phyloP scores from a whole-genome alignment of 2,888 invertebrate genomes.

The Pandemis corylana region DNA sequence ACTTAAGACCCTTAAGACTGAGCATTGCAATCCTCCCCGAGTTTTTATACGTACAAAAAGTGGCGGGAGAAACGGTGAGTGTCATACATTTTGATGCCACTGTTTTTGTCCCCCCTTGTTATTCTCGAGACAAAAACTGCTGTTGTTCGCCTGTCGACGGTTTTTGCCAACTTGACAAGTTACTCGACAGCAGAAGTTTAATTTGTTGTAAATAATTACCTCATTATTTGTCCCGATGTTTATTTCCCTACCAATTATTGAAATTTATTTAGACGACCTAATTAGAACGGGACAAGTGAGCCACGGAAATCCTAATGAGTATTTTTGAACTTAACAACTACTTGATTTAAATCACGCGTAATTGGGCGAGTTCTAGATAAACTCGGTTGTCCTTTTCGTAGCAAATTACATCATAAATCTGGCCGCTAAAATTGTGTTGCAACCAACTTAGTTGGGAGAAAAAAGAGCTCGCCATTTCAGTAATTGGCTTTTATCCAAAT shows the following conservation, averaged over 20 bases:
- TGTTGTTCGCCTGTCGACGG: constrained; percentile 70
- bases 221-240: constrained; percentile 66
- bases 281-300: constrained; percentile 26
- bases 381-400: constrained; percentile 54
- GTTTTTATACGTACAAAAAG: constrained; percentile 68
- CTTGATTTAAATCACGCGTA: constrained; percentile 60
- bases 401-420: constrained; percentile 73
- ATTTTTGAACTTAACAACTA: constrained; percentile 29
- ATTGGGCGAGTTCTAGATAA: constrained; percentile 61
- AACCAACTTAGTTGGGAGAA: constrained; percentile 62
- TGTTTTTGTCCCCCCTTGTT: constrained; percentile 71
- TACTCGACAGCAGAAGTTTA: constrained; percentile 68
- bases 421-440: constrained; percentile 68
- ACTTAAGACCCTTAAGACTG: constrained; percentile 58
- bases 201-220: constrained; percentile 77
- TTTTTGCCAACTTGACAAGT: constrained; percentile 79
- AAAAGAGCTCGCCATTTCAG: constrained; percentile 63
- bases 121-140: constrained; percentile 72
- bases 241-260: constrained; percentile 47
- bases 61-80: constrained; percentile 62
- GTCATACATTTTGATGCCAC: constrained; percentile 78
- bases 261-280: constrained; percentile 40
- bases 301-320: constrained; percentile 19
- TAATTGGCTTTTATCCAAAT: constrained; percentile 78
- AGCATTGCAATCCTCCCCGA: constrained; percentile 63